phyloP scores from a whole-genome alignment of 1,140 invertebrate species.

The Latrodectus geometricus region DNA sequence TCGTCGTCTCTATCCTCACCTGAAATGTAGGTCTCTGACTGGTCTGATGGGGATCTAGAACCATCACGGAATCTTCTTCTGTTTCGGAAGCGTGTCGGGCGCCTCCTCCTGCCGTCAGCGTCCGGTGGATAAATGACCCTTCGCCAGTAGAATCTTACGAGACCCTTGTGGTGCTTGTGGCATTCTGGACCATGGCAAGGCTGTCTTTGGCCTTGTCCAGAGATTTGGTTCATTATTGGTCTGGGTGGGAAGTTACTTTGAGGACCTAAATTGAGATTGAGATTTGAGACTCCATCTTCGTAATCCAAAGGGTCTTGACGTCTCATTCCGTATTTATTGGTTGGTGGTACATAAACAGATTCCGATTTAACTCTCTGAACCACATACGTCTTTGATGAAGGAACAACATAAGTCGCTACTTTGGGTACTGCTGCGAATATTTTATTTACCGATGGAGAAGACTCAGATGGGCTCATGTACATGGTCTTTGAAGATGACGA shows the following conservation, averaged over 20 bases:
- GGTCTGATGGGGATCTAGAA: conserved; percentile 29
- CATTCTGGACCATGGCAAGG: conserved; percentile 60
- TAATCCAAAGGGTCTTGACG: conserved; percentile 48
- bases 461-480: neutral
- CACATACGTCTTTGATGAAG: conserved; percentile 34
- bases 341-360: conserved; percentile 21
- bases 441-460: neutral
- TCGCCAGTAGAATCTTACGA: conserved; percentile 57
- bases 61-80: neutral
- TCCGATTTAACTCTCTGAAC: conserved; percentile 38
- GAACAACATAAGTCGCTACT: conserved; percentile 46
- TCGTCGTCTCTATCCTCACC: conserved; percentile 10
- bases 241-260: conserved; percentile 45
- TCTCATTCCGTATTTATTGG: neutral
- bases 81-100: neutral
- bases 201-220: conserved; percentile 10
- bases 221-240: conserved; percentile 48
- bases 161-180: conserved; percentile 57
- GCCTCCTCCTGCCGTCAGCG: neutral
- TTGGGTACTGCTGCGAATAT: conserved; percentile 37
- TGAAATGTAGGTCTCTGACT: conserved; percentile 12
- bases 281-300: conserved; percentile 3
- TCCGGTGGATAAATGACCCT: conserved; percentile 39
- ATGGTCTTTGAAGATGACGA: conserved; percentile 1
- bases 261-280: conserved; percentile 11